Conservation (phyloP, 2,797 vertebrate genomes). For the Catharus ustulatus region DNA sequence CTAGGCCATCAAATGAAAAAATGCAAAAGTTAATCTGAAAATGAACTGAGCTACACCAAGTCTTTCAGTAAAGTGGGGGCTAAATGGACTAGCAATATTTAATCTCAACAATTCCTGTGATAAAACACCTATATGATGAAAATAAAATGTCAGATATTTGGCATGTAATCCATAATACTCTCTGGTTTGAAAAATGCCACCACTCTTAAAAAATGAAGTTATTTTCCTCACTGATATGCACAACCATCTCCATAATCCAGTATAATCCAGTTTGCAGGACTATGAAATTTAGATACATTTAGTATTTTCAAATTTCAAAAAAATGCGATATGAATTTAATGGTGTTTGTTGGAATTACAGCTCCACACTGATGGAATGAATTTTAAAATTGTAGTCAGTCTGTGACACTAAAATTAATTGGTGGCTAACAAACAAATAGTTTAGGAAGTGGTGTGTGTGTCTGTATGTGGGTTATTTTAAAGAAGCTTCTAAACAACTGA, state of each 20-base stretch:
- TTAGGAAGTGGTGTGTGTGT: neutral
- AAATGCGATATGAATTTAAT: conserved; percentile 26
- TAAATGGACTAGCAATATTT: neutral
- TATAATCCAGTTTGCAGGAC: neutral
- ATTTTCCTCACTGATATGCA: neutral
- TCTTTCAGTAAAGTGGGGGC: neutral
- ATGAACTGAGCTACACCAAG: neutral
- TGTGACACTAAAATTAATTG: conserved; percentile 31
- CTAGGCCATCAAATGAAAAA: neutral
- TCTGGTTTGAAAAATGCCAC: neutral
- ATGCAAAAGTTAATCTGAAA: neutral
- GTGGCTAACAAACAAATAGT: conserved; percentile 52
- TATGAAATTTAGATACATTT: conserved; percentile 21
- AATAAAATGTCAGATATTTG: neutral
- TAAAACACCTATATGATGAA: neutral
- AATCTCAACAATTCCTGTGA: neutral
- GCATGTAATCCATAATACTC: neutral
- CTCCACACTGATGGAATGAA: conserved; percentile 16
- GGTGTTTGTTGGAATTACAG: conserved; percentile 45
- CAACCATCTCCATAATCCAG: neutral
- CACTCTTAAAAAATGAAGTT: neutral
- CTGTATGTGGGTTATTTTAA: neutral
- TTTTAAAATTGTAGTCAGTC: conserved; percentile 45
- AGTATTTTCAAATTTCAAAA: neutral
- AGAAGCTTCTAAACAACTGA: conserved; percentile 18